A percentile compares a stretch with the other conserved stretches of the same genome.
phyloP scores from a whole-genome alignment of 1,140 invertebrate species.

The Sitodiplosis mosellana region DNA sequence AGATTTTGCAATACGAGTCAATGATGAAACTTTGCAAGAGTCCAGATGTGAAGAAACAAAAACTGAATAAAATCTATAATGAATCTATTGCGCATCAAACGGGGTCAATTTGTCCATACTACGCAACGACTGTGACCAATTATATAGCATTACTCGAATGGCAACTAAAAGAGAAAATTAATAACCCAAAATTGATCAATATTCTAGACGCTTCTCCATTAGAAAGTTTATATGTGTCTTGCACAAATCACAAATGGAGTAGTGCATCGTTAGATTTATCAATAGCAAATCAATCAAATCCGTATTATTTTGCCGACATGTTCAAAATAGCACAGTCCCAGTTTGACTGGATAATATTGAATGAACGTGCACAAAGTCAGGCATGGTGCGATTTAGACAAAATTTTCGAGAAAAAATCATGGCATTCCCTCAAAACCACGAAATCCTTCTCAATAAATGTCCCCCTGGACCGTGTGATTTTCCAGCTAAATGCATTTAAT shows the following conservation, averaged over 20 bases:
- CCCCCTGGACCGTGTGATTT: constrained; percentile 16
- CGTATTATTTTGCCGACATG: constrained; percentile 16
- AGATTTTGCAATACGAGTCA: too few relatives aligned
- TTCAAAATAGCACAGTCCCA: constrained; percentile 18
- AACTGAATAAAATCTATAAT: too few relatives aligned
- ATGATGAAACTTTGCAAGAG: too few relatives aligned
- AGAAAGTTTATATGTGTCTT: constrained; percentile 19
- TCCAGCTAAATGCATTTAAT: constrained; percentile 15
- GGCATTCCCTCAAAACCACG: constrained; percentile 16
- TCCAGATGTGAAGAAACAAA: too few relatives aligned
- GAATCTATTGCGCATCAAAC: too few relatives aligned
- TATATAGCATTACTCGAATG: not conserved
- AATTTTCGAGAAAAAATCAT: constrained; percentile 19
- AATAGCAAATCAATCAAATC: constrained; percentile 1
- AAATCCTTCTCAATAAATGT: constrained; percentile 23
- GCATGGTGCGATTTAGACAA: constrained; percentile 19
- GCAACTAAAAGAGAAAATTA: constrained; percentile 5
- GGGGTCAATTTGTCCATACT: too few relatives aligned
- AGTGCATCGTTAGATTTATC: constrained; percentile 12
- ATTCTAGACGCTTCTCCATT: constrained; percentile 11
- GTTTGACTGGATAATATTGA: constrained; percentile 23
- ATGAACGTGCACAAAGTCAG: constrained; percentile 18
- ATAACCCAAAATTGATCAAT: not conserved
- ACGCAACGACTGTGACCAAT: too few relatives aligned
- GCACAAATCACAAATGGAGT: constrained; percentile 19